Conservation (phyloP, 1,140 invertebrate genomes). For the Homalodisca vitripennis region DNA sequence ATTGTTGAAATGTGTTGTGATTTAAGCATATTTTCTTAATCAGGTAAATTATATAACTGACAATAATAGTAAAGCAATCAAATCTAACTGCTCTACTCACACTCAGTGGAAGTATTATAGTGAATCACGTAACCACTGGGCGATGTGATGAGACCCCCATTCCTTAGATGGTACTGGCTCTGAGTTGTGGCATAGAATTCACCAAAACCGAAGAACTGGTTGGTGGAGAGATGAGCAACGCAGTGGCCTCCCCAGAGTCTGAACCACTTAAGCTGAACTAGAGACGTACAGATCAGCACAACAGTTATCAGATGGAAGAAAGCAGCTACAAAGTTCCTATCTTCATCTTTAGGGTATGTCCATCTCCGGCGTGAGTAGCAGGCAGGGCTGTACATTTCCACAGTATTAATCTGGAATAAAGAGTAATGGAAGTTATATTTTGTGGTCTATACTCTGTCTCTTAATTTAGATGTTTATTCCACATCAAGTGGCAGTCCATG, state of each 20-base stretch:
- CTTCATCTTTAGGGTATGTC: conserved; percentile 43
- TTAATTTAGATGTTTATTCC: too few species aligned
- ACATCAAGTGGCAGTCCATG: too few species aligned
- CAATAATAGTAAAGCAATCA: conserved; percentile 26
- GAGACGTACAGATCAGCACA: conserved; percentile 52
- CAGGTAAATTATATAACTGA: background rate
- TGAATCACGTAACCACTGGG: conserved; percentile 14
- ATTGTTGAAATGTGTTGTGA: too few species aligned
- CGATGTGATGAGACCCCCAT: conserved; percentile 23
- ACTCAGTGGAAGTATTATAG: conserved; percentile 21
- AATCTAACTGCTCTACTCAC: conserved; percentile 30
- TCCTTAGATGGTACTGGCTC: conserved; percentile 19
- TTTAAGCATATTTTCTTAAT: too few species aligned
- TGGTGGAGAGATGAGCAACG: conserved; percentile 51
- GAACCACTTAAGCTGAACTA: conserved; percentile 56
- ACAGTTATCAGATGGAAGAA: conserved; percentile 55
- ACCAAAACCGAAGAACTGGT: conserved; percentile 49
- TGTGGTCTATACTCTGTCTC: too few species aligned
- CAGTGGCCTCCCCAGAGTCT: conserved; percentile 52
- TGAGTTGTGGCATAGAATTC: conserved; percentile 34
- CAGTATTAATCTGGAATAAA: too few species aligned
- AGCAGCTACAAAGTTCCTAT: conserved; percentile 54
- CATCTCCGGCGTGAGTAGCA: conserved; percentile 22
- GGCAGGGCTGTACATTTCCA: conserved; percentile 17
- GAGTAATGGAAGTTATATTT: too few species aligned